phyloP scores from a whole-genome alignment of 1,140 invertebrate genomes.

The Lasaia peninsularis region DNA sequence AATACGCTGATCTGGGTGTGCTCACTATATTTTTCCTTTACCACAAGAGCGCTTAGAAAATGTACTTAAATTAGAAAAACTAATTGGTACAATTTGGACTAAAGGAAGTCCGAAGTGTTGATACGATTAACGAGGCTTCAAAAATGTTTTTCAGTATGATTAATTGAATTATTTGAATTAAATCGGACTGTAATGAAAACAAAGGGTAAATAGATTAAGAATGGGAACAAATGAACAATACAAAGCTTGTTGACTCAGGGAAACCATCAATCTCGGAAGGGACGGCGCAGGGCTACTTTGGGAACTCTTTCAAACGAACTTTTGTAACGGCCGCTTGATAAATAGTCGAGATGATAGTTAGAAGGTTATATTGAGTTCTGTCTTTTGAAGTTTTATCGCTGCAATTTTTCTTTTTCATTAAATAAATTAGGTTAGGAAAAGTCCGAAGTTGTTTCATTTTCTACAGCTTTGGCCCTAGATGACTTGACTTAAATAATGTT shows the following conservation, averaged over 20 bases:
- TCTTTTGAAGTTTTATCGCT: slow-evolving; percentile 8
- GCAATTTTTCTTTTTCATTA: slow-evolving; percentile 2
- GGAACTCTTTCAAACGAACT: slow-evolving; percentile 53
- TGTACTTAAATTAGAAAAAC: no score
- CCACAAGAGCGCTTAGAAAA: no score
- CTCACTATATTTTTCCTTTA: no score
- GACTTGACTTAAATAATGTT: no score
- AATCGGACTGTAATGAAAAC: slow-evolving; percentile 40
- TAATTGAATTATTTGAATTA: not conserved
- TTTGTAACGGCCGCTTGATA: slow-evolving; percentile 50
- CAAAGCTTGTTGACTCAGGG: slow-evolving; percentile 37
- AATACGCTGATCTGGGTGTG: no score
- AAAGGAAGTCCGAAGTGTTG: no score
- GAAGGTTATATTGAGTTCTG: slow-evolving; percentile 17
- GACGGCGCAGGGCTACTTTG: slow-evolving; percentile 49
- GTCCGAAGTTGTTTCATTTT: no score
- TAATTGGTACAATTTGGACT: no score
- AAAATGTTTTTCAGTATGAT: no score
- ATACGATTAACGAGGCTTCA: no score
- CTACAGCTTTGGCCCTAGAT: no score
- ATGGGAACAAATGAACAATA: slow-evolving; percentile 38
- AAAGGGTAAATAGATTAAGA: slow-evolving; percentile 33
- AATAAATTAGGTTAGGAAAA: not conserved
- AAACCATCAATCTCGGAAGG: slow-evolving; percentile 58
- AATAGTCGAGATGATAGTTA: slow-evolving; percentile 38